phyloP scores from a whole-genome alignment of 2,888 invertebrate species.

The Epirrita christyi region DNA sequence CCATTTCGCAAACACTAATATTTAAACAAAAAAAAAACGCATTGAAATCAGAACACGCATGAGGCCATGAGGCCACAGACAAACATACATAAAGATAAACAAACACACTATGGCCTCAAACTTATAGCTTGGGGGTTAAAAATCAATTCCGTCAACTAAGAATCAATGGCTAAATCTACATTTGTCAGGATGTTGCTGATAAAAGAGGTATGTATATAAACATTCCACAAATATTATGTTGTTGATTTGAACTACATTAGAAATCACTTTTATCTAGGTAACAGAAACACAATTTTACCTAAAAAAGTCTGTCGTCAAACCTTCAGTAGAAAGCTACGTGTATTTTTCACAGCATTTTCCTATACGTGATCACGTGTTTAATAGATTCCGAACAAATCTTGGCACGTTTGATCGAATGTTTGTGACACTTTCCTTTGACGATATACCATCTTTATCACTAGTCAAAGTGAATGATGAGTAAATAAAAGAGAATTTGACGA shows the following conservation, averaged over 20 bases:
- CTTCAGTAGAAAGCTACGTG: background rate
- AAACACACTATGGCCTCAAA: too few species aligned
- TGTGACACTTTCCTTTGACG: constrained; percentile 23
- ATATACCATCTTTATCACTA: constrained; percentile 27
- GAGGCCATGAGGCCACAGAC: too few species aligned
- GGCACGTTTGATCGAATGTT: constrained; percentile 29
- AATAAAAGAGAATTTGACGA: too few species aligned
- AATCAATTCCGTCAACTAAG: too few species aligned
- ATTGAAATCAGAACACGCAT: too few species aligned
- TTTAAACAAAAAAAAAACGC: too few species aligned
- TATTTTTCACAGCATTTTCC: constrained; percentile 10
- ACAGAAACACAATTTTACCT: constrained; percentile 4
- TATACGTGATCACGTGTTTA: constrained; percentile 26
- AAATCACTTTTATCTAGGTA: constrained; percentile 8
- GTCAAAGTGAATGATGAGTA: background rate
- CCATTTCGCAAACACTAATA: too few species aligned
- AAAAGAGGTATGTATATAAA: too few species aligned
- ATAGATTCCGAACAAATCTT: constrained; percentile 21
- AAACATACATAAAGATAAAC: too few species aligned
- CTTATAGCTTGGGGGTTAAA: too few species aligned
- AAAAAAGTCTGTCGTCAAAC: constrained; percentile 1
- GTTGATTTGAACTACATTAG: constrained; percentile 2
- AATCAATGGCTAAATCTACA: too few species aligned
- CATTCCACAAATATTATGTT: background rate
- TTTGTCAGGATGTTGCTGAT: too few species aligned